Conservation (phyloP, 2,888 invertebrate species). For the Monochamus alternatus region DNA sequence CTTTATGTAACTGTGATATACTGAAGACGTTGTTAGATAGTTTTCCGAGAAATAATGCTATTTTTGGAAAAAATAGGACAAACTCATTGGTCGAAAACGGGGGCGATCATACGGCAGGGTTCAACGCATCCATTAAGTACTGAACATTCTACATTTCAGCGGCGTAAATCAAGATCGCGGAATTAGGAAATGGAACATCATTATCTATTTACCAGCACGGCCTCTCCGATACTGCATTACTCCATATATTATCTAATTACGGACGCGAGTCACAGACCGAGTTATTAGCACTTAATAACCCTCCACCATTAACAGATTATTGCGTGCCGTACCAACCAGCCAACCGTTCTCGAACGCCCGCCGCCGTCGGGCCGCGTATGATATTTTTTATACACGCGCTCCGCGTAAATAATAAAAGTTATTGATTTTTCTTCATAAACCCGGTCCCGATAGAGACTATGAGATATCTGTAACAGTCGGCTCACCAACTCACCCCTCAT, state of each 20-base stretch:
- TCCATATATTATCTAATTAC: slow-evolving; percentile 4
- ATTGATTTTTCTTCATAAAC: slow-evolving; percentile 8
- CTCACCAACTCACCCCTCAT: slow-evolving; percentile 1
- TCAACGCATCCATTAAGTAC: not conserved
- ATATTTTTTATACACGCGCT: slow-evolving; percentile 10
- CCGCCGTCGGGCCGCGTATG: not conserved
- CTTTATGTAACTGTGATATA: too few species aligned
- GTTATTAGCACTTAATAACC: slow-evolving; percentile 8
- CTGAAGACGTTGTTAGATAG: too few species aligned
- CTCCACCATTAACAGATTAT: not conserved
- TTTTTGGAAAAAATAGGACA: too few species aligned
- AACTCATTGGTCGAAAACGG: too few species aligned
- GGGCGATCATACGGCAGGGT: too few species aligned
- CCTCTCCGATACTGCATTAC: not conserved
- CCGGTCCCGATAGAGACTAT: slow-evolving; percentile 3
- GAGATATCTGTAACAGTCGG: slow-evolving; percentile 13
- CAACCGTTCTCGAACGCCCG: too few species aligned
- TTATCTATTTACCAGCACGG: not conserved
- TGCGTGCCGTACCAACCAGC: not conserved
- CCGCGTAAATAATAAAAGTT: slow-evolving; percentile 13
- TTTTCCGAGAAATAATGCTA: too few species aligned
- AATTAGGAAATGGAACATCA: slow-evolving; percentile 8
- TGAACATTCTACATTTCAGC: not conserved
- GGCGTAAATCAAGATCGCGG: not conserved
- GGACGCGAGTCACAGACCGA: slow-evolving; percentile 1